Base-by-base conservation (phyloP, 2,797 vertebrate species). In the Margarornis squamiger region DNA sequence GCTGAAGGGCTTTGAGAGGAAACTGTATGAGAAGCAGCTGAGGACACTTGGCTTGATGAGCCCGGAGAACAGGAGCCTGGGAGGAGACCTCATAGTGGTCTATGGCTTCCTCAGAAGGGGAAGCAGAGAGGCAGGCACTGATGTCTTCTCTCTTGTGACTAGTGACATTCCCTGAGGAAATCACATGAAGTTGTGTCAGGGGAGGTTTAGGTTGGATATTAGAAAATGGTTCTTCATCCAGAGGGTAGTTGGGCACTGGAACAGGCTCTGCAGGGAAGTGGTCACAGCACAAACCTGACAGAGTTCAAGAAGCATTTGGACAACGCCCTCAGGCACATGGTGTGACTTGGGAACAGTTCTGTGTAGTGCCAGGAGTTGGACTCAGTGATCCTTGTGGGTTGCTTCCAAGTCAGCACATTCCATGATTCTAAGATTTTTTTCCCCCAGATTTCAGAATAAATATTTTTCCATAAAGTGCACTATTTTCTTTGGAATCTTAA, bases 401-500 rank as follows among this genome's bases (percentile, higher is more conserved):
- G 11, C 24, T 90, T 71, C 27, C 14, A n/a, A 26, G 20, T 63
- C 51, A 34, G 14, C 8, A 34, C 45, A 65, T 34, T 71, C 24
- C n/a, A 26, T 32, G 58, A 34, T 39, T 39, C 45, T 71, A 20
- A 52, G 45, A 15, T 27, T 58, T 73, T 90, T 63, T 78, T 9
- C 30, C 29, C n/a, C 2, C 18, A 59, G 29, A 70, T 91, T 85
- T 76, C 38, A 65, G 38, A 78, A 88, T 70, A 59, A 85, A 57
- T 36, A 82, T 4, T 54, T 52, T 70, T 81, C 52, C 26, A 12
- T 41, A 48, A 32, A 71, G 34, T 72, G 5, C 14, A 59, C 15
- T 63, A 26, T 27, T n/a, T 52, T 90, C 16, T 87, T 93, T 90
- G 52, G 78, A 83, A 81, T 92, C 18, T 82, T 52, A 58, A 49